A percentile compares a stretch with the other conserved stretches of the same genome.
These are phyloP conservation scores for Microplitis demolitor DNA, from an alignment of 1,140 invertebrate genomes.

Conservation along the genomic window DNA sequence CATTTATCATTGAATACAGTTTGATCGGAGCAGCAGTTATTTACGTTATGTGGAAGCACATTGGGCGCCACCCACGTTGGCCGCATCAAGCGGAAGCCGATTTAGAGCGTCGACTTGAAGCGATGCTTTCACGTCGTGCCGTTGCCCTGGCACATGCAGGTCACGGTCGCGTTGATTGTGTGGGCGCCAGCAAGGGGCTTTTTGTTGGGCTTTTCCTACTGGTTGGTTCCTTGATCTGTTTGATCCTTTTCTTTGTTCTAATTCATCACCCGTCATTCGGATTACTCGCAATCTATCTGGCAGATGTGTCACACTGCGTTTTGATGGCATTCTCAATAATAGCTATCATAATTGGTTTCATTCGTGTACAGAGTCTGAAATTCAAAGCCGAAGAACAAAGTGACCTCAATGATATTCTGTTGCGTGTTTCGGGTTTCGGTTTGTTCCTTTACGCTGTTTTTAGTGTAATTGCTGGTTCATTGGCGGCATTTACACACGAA, in stretches of 20 bases:
- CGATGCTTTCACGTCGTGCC: constrained; percentile 80
- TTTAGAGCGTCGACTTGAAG: constrained; percentile 81
- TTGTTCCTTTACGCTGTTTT: constrained; percentile 91
- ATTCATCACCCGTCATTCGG: constrained; percentile 81
- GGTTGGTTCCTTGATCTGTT: constrained; percentile 88
- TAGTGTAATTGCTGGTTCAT: constrained; percentile 87
- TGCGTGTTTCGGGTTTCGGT: constrained; percentile 89
- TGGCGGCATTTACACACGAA: constrained; percentile 81
- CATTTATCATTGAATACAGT: constrained; percentile 96
- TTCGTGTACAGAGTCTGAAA: constrained; percentile 80
- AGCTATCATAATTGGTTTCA: constrained; percentile 87
- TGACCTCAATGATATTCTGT: constrained; percentile 86
- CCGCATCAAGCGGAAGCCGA: constrained; percentile 79
- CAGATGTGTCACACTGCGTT: constrained; percentile 87
- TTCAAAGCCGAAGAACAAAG: constrained; percentile 88
- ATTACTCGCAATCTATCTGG: constrained; percentile 84
- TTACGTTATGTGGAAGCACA: constrained; percentile 97
- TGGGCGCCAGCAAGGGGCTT: constrained; percentile 90
- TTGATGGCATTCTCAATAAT: constrained; percentile 86
- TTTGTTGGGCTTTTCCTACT: constrained; percentile 90
- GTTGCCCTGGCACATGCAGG: constrained; percentile 79
- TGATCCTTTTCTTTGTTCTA: constrained; percentile 93
- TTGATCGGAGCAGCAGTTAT: constrained; percentile 95
- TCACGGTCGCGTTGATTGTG: constrained; percentile 84
- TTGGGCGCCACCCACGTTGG: constrained; percentile 77